A percentile compares a stretch with the other conserved stretches of the same genome.
phyloP scores from a whole-genome alignment of 2,113 vertebrate species.

The Laticauda laticaudata region DNA sequence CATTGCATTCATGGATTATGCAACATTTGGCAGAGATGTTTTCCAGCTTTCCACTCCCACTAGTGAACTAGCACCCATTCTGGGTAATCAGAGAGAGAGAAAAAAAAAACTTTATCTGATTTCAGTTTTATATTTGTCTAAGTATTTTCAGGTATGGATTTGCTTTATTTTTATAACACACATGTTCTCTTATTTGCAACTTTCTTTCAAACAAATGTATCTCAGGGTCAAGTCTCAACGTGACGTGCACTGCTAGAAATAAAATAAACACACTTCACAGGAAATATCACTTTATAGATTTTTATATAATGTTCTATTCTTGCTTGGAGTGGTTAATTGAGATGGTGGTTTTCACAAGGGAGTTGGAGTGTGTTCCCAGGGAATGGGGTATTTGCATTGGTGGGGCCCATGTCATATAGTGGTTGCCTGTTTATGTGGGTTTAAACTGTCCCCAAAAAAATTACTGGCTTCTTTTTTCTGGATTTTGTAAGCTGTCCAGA shows the following conservation, averaged over 20 bases:
- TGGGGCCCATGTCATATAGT: background rate
- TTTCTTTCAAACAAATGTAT: no score
- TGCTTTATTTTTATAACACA: no score
- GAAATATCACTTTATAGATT: conserved; percentile 3
- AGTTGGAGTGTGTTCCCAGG: background rate
- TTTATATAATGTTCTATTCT: background rate
- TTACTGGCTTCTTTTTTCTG: background rate
- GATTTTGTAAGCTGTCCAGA: background rate
- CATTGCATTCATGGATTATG: background rate
- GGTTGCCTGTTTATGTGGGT: background rate
- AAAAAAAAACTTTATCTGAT: no score
- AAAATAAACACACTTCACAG: background rate
- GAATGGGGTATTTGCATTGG: background rate
- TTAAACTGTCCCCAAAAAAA: background rate
- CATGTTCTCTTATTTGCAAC: no score
- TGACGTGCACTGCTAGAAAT: background rate
- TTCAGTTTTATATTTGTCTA: no score
- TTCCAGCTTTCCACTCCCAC: background rate
- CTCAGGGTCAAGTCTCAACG: background rate
- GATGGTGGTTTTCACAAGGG: no score
- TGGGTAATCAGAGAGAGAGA: background rate
- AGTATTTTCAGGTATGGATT: no score
- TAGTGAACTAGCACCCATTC: background rate
- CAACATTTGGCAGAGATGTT: background rate
- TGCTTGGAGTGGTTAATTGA: background rate